Base-by-base conservation (phyloP, 2,797 vertebrate genomes). In the Hephaestus fuliginosus region DNA sequence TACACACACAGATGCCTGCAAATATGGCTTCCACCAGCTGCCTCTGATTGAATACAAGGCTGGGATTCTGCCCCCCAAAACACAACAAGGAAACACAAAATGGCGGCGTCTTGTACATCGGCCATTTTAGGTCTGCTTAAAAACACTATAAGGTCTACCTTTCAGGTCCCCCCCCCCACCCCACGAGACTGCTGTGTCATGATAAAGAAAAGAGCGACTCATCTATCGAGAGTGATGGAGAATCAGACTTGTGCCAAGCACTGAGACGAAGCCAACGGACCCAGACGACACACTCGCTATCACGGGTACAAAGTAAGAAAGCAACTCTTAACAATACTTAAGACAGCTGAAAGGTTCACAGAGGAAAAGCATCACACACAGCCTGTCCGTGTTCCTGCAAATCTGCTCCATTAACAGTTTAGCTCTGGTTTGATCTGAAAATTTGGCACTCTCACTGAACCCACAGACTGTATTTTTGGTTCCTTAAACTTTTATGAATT, bases 111-210 rank as follows among this genome's bases (percentile, higher is more conserved):
- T 43, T 39, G 80, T 81, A 76, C 88, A 92, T 95, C 96, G 93
- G 96, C 96, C 96, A 97, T 97, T 96, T 97, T 97, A 96, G 94
- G 91, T 91, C 83, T 78, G 72, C 74, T 84, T 90, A 69, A 82
- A 87, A 85, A 75, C 80, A 85, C 76, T 76, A 48, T 65, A 58
- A 44, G 67, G 67, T 80, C 84, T 53, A 89, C 85, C 70, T 90
- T 82, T 88, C 22, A 5, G 33, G n/a, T 52, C 56, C 36, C 65
- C 64, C 76, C n/a, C 14, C 5, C 30, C 30, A 3, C 30, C 30
- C 30, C 30, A 33, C 3, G 17, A 83, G 62, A 58, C 48, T 14
- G 70, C 67, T 70, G 65, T 56, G 65, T 81, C 44, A 20, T 12
- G 51, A 80, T 71, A 70, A 78, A 80, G 84, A 83, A 65, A 33